Evolutionary conservation across 2,888 invertebrate genomes (phyloP), one percentile per base, ranked within the genome.

Genomic region (Miltochrista miniata): DNA sequence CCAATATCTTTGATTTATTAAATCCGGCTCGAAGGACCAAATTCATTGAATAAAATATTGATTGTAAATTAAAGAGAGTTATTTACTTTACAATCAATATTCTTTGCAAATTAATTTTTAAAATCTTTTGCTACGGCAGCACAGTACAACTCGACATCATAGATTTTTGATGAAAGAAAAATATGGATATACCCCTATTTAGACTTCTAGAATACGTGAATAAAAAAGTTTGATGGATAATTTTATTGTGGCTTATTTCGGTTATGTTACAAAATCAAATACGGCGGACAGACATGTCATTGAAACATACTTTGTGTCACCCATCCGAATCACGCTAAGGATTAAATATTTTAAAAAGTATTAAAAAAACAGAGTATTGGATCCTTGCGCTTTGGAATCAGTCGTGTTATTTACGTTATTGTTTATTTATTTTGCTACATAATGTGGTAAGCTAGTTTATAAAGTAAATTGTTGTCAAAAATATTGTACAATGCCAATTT

Each of bases 361-460:
- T n/a, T 4, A 12, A 11, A 12, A 13, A 36, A 41, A 1, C 11
- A 37, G 52, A 52, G 60, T 63, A 59, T 67, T 62, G 57, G 68
- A 64, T 67, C 69, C 60, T 67, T 62, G 64, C 72, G 81, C 81
- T 85, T 85, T 79, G 61, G 72, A 74, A 77, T 78, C 65, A 62
- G 45, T 72, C 51, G 39, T 59, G 71, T 72, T 13, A 4, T 47
- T 57, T 68, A 64, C 64, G 52, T 46, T 64, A 59, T 50, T 54
- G 56, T 70, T 62, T 80, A 74, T 79, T 79, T 76, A 54, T 72
- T 72, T 73, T 76, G 31, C 31, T 31, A 31, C 1, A 51, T 65
- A 63, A 66, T 75, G 68, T 74, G 60, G 60, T 66, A 61, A 66
- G 67, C 70, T 55, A 67, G 55, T 52, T 48, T n/a, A 54, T 52